Base-by-base conservation (phyloP, 2,797 vertebrate genomes). In the Linurgus olivaceus region DNA sequence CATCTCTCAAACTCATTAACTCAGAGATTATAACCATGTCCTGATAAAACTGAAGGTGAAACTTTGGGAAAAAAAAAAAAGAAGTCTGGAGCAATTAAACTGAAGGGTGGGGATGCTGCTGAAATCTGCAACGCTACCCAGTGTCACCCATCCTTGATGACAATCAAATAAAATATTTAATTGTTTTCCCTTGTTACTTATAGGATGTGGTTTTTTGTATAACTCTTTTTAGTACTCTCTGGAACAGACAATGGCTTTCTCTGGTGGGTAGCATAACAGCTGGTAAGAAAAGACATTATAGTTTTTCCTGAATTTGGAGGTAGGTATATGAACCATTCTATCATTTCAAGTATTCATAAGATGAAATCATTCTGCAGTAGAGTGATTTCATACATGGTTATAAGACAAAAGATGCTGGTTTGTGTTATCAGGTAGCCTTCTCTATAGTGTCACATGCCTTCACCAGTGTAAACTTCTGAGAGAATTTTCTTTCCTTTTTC, bases 1-100 rank as follows among this genome's bases (percentile, higher is more conserved):
- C 71, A 38, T 55, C 12, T 84, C 45, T 90, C 59, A 79, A 59
- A 71, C 12, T 88, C 79, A 88, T 88, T 85, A 86, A 76, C 63
- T 74, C 24, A 50, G 48, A 92, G 77, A 88, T 90, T 72, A 76
- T 82, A 84, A 95, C 76, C 83, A 84, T 86, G 52, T 75, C 51
- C 67, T 67, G 63, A 86, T 61, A 88, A 71, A 86, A 86, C 1
- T 42, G 11, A 84, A 92, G 61, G 70, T 70, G 80, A 89, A 96
- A 57, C 28, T 76, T 70, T 28, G n/a, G n/a, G 21, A 33, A 78
- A 88, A 93, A 87, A 25, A 71, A 26, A 71, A 88, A 70, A 18
- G 4, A 68, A 28, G 17, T 72, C 35, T 65, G 47, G 8, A 92
- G 20, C 26, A 33, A 10, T 75, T 65, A 47, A n/a, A 48, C 3